Conservation (phyloP, 2,797 vertebrate species). For the Chloroceryle amazona region DNA sequence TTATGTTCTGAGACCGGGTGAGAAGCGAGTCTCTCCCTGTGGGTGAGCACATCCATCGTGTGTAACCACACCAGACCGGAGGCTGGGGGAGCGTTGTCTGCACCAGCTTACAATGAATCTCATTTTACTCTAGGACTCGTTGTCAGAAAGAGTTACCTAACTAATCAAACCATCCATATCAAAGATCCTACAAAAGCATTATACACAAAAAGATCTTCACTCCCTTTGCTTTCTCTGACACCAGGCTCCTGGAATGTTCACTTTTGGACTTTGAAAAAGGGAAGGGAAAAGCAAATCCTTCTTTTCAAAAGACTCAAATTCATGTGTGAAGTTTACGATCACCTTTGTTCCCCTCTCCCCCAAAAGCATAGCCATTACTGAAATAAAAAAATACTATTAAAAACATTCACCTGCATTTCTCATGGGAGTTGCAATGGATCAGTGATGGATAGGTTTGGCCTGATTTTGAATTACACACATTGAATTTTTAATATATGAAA, state of each 20-base stretch:
- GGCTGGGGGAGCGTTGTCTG: not conserved
- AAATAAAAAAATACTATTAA: not conserved
- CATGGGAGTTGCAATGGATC: not conserved
- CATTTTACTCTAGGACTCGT: not conserved
- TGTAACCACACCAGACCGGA: not conserved
- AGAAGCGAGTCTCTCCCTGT: not conserved
- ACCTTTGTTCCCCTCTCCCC: not conserved
- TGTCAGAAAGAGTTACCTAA: not conserved
- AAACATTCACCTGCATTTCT: not conserved
- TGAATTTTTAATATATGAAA: conserved; percentile 22
- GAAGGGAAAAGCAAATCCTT: not conserved
- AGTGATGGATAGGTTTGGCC: not conserved
- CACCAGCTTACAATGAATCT: not conserved
- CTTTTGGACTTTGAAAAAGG: not conserved
- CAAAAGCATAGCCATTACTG: not conserved
- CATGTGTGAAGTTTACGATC: not conserved
- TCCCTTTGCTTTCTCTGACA: not conserved
- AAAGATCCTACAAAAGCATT: not conserved
- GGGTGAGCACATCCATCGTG: not conserved
- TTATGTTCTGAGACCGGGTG: not conserved
- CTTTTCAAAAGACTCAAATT: not conserved
- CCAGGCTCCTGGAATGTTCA: not conserved
- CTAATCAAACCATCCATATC: not conserved
- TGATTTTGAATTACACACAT: not conserved
- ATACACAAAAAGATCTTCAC: not conserved